phyloP scores from a whole-genome alignment of 2,113 vertebrate species.

The Rallus limicola region DNA sequence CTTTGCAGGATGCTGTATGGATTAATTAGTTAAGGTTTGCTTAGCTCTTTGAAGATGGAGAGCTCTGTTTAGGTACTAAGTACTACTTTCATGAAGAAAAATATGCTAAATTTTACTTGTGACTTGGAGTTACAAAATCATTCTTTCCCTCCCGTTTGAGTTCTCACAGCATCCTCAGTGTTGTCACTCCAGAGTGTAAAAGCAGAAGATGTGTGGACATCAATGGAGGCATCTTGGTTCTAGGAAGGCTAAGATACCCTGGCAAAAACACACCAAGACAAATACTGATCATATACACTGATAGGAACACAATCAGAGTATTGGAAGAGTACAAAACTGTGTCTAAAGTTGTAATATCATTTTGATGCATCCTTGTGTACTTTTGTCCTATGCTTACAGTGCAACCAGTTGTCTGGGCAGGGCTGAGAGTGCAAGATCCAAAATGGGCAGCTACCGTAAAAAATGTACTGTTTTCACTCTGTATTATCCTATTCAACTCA shows the following conservation, averaged over 20 bases:
- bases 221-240: slow-evolving; percentile 76
- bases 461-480: background rate
- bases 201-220: slow-evolving; percentile 82
- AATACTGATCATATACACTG: background rate
- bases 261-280: background rate
- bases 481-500: background rate
- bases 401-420: background rate
- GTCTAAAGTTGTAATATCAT: background rate
- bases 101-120: background rate
- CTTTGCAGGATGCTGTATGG: background rate
- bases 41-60: background rate
- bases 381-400: background rate
- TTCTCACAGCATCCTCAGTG: slow-evolving; percentile 61
- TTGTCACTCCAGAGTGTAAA: slow-evolving; percentile 74
- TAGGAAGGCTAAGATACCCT: background rate
- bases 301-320: background rate
- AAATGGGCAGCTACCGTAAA: background rate
- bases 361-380: accelerated
- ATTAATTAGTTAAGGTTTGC: background rate
- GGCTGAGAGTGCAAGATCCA: background rate
- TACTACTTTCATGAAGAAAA: background rate
- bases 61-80: background rate
- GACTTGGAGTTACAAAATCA: background rate
- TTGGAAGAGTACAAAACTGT: background rate
- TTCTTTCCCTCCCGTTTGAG: accelerated